Base-by-base conservation (phyloP, 37 sponge, comb jelly and placozoan species). In the Axinella damicornis region DNA sequence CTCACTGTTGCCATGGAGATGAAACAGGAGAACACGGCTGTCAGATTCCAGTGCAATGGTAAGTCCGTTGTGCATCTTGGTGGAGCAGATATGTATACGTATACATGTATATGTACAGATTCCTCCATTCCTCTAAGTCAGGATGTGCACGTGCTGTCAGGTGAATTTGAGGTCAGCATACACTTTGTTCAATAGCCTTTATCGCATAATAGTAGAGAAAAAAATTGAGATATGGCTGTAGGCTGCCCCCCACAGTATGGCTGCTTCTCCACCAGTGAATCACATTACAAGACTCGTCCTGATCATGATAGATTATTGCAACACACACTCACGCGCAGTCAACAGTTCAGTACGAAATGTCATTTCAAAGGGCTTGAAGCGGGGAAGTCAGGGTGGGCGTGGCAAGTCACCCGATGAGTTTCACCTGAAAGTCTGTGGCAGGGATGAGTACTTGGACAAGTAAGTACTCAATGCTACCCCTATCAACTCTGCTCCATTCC, bases 371-470 rank as follows among this genome's bases (percentile, higher is more conserved):
- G 81, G 53, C 0, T 1, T 87, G 5, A 63, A 40, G 16, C 38
- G 27, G 73, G 38, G 19, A 22, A 18, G 22, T 57, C 25, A 16
- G 5, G 20, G 65, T 11, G 0, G 37, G 36, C 1, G 19, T 0
- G n/a, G 17, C 1, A 53, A 19, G 24, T 1, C 18, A 53, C 59
- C 57, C 13, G 28, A 69, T 18, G 64, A 63, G 18, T 71, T 52
- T 33, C 25, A 31, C 28, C 64, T 89, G 6, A 89, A 89, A 71
- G 90, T 89, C 14, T 83, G 90, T 60, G 90, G 90, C 22, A 77
- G 79, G 38, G 84, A 89, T 73, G 90, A 89, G 27, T 74, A 76
- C 62, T 28, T 88, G 33, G 83, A 88, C 25, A 55, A 69, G 89
- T 88, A 21, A 76, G 89, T 76, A 61, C 62, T 27, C 5, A 14